Percentiles rank a stretch among this genome's conserved stretches.
These are phyloP conservation scores for Epistrophe grossulariae DNA, from an alignment of 2,888 invertebrate genomes.

Conservation along the genomic window DNA sequence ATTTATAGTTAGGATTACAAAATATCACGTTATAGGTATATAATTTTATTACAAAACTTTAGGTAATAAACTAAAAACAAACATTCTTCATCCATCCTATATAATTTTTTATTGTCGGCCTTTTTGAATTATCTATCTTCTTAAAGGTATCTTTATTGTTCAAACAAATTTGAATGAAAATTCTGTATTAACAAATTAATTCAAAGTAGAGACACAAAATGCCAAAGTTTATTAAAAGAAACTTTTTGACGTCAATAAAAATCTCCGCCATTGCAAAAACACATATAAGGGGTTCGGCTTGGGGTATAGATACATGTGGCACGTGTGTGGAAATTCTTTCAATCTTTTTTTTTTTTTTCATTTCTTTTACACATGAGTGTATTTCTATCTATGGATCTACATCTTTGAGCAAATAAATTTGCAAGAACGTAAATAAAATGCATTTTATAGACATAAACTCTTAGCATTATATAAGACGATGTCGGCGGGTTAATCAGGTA, in stretches of 20 bases:
- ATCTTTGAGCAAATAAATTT: slow-evolving; percentile 9
- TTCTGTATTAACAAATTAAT: neutral
- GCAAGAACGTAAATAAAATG: slow-evolving; percentile 3
- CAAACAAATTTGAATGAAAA: slow-evolving; percentile 6
- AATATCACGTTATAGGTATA: too few species aligned
- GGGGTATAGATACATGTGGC: neutral
- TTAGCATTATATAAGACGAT: neutral
- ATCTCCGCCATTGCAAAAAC: neutral
- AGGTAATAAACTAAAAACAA: neutral
- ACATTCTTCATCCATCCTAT: neutral
- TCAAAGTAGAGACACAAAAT: slow-evolving; percentile 20
- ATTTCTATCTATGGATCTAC: neutral
- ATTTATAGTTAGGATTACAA: too few species aligned
- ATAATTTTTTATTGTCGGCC: neutral
- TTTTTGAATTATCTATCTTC: slow-evolving; percentile 1
- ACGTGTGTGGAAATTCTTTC: slow-evolving; percentile 12
- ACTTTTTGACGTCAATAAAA: slow-evolving; percentile 30
- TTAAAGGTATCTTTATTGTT: neutral
- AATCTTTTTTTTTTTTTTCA: neutral
- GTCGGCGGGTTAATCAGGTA: neutral
- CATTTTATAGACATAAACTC: neutral
- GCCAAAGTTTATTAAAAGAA: slow-evolving; percentile 31
- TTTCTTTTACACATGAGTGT: slow-evolving; percentile 2
- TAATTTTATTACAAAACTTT: neutral
- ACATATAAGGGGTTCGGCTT: neutral